Percentiles rank a stretch among this genome's conserved stretches.
phyloP scores from a whole-genome alignment of 2,888 invertebrate species.

The Drosophila prostipennis region DNA sequence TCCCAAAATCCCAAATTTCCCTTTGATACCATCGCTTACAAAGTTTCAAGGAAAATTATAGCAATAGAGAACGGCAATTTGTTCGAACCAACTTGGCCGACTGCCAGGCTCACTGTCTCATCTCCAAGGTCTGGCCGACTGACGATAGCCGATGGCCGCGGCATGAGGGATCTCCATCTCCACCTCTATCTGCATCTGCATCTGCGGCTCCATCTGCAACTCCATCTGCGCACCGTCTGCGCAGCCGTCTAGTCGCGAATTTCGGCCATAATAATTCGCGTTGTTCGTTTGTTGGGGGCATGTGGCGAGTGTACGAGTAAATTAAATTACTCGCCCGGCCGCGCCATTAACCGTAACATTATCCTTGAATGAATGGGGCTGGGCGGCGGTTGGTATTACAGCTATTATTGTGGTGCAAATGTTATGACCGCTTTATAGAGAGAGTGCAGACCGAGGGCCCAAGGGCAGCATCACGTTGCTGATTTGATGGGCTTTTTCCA shows the following conservation, averaged over 20 bases:
- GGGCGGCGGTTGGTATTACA: conserved; percentile 54
- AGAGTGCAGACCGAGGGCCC: conserved; percentile 43
- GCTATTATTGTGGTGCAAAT: conserved; percentile 80
- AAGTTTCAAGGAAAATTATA: conserved; percentile 29
- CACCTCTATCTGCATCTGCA: conserved; percentile 12
- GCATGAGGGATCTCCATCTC: conserved; percentile 23
- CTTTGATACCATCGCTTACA: conserved; percentile 19
- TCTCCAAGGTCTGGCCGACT: conserved; percentile 35
- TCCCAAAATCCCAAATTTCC: conserved; percentile 2
- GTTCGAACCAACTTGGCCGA: conserved; percentile 23
- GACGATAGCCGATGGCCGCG: conserved; percentile 35
- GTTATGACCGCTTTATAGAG: conserved; percentile 71
- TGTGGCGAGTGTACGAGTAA: conserved; percentile 60
- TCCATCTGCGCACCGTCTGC: conserved; percentile 27
- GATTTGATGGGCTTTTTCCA: conserved; percentile 69
- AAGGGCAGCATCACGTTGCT: conserved; percentile 78
- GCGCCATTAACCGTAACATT: conserved; percentile 71
- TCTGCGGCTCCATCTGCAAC: conserved; percentile 8
- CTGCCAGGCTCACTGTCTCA: conserved; percentile 31
- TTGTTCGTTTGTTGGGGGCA: conserved; percentile 57
- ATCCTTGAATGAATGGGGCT: conserved; percentile 72
- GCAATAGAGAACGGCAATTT: conserved; percentile 23
- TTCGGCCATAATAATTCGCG: conserved; percentile 59
- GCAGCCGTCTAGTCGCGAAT: conserved; percentile 34
- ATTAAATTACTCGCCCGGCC: conserved; percentile 74